phyloP scores from a whole-genome alignment of 2,888 invertebrate species.

The Escarpia spicata region DNA sequence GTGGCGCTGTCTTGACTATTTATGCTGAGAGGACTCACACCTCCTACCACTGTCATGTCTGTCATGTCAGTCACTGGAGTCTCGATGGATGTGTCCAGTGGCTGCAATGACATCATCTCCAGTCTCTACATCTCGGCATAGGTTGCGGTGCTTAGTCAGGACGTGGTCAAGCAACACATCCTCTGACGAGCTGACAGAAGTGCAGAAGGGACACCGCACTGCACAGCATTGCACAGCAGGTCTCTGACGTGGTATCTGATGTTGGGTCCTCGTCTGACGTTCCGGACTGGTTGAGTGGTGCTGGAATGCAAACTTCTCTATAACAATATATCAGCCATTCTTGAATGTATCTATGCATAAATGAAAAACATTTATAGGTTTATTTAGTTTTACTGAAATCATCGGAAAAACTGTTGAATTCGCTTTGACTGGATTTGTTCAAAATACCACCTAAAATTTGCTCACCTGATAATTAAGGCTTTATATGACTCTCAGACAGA shows the following conservation, averaged over 20 bases:
- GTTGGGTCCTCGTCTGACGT: not conserved
- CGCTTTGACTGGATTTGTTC: too few species aligned
- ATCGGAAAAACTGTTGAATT: too few species aligned
- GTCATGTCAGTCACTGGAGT: not conserved
- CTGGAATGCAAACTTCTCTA: not conserved
- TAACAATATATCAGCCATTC: not conserved
- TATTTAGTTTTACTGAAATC: too few species aligned
- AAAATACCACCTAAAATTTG: too few species aligned
- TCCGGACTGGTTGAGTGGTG: not conserved
- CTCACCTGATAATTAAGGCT: too few species aligned
- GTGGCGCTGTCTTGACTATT: too few species aligned
- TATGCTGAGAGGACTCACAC: not conserved
- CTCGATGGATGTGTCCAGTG: not conserved
- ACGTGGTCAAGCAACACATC: not conserved
- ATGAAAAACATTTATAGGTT: too few species aligned
- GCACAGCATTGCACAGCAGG: too few species aligned
- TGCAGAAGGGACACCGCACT: not conserved
- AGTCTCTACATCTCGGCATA: not conserved
- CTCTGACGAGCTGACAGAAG: not conserved
- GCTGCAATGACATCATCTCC: not conserved
- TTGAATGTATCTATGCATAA: not conserved
- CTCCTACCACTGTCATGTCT: not conserved
- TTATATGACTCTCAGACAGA: too few species aligned
- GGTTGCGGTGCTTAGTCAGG: not conserved
- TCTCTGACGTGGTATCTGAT: too few species aligned